Evolutionary conservation across 35 echinoderm and acorn worm species (phyloP), one percentile per base, ranked within the genome.

Genomic region (Stichopus chloronotus): DNA sequence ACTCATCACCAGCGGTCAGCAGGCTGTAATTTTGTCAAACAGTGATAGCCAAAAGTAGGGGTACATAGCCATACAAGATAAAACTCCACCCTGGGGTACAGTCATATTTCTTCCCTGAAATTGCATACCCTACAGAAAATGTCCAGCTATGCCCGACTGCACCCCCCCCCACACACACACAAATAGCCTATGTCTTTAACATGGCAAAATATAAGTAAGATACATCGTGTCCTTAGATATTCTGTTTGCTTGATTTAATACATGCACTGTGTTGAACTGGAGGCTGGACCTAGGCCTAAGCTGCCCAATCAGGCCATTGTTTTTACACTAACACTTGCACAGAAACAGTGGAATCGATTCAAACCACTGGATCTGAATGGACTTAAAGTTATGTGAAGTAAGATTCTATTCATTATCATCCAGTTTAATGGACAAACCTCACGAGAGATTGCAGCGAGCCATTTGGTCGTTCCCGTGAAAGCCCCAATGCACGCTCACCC

Each of bases 401-500:
- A 78, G 52, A 25, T 25, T 78, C 52, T 78, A 43, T 78, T 78
- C 23, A 25, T 8, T 78, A 25, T 43, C 9, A 25, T 1, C 23
- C 12, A 78, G 52, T 78, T 21, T 43, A 23, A 43, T 22, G 9
- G 19, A 78, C 52, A 25, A 55, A 85, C 82, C 82, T 89, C 24
- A n/a, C 87, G 61, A 19, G 58, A 68, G 57, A 89, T 72, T 60
- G 57, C 87, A 6, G 58, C 2, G 56, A 81, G 12, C 11, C 25
- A 25, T 9, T 14, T 65, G 9, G 87, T 89, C 61, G 56, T 89
- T 57, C 83, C 52, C 43, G 83, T 65, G 7, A 69, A 89, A 89
- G 87, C 23, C 63, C 4, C 87, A 19, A 23, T 68, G 21, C 68
- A 25, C 24, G n/a, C 10, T 89, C 87, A 17, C 87, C 87, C 68